Evolutionary conservation across 2,113 vertebrate species (phyloP).

Genomic region (Syngnathus scovelli): DNA sequence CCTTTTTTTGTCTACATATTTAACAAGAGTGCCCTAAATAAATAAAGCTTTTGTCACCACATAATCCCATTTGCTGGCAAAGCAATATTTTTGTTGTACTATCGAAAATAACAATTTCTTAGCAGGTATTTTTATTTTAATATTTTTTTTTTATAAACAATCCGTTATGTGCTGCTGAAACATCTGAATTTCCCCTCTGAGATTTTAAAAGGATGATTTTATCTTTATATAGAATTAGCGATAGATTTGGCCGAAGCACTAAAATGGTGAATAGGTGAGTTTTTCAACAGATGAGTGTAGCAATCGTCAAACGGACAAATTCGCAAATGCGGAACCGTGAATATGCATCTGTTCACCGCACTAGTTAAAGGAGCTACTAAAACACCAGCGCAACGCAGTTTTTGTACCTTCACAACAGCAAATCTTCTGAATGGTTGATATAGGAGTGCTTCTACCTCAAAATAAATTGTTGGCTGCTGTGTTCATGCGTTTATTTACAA

Average conservation of each 20-base stretch:
- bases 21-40: not conserved
- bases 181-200: not conserved
- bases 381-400: not conserved
- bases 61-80: not conserved
- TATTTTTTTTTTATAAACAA: not conserved
- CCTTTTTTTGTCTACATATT: too few relatives aligned
- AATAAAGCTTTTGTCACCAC: not conserved
- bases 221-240: not conserved
- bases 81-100: too few relatives aligned
- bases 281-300: not conserved
- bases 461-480: not conserved
- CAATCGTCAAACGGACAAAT: not conserved
- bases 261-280: too few relatives aligned
- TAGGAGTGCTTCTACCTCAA: not conserved
- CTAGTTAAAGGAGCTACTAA: not conserved
- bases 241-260: too few relatives aligned
- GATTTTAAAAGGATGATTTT: not conserved
- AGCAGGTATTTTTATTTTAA: not conserved
- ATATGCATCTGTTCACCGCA: not conserved
- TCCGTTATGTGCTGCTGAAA: not conserved
- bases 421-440: not conserved
- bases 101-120: not conserved
- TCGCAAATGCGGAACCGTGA: not conserved
- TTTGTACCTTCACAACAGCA: not conserved
- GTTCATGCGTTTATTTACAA: not conserved